Evolutionary conservation across 2,888 invertebrate genomes (phyloP).

Genomic region (Apodemia hepburni): DNA sequence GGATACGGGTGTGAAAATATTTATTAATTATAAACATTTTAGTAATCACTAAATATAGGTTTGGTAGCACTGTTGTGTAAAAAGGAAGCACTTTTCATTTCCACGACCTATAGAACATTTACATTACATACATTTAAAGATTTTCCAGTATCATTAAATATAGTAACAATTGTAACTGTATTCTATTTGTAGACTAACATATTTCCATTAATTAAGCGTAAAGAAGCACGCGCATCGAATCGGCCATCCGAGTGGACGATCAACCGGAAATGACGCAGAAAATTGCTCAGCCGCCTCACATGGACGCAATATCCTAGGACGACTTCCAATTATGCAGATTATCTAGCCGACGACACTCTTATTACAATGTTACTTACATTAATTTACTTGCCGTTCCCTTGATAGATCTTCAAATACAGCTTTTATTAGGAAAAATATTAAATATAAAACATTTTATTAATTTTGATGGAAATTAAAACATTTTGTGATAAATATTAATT

Average conservation of each 20-base stretch:
- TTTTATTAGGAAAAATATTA: neutral
- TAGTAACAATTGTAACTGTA: neutral
- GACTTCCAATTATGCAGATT: slow-evolving; percentile 78
- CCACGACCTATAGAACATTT: no score
- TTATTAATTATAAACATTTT: no score
- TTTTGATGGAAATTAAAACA: neutral
- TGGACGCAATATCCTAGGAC: slow-evolving; percentile 76
- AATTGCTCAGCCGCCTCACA: slow-evolving; percentile 71
- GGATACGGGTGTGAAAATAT: no score
- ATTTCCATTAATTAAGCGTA: slow-evolving; percentile 58
- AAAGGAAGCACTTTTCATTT: no score
- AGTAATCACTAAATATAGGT: no score
- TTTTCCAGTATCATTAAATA: neutral
- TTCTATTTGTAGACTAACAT: slow-evolving; percentile 23
- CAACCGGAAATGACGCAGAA: slow-evolving; percentile 76
- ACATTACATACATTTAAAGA: no score
- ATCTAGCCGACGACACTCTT: slow-evolving; percentile 59
- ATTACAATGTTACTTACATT: slow-evolving; percentile 49
- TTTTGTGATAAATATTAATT: neutral
- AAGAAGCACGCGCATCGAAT: slow-evolving; percentile 50
- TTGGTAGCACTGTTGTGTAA: no score
- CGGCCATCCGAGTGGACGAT: slow-evolving; percentile 57
- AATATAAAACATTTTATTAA: neutral
- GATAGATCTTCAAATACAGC: neutral
- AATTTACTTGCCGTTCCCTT: slow-evolving; percentile 8